phyloP scores from a whole-genome alignment of 1,140 invertebrate species.

The Drosophila littoralis region DNA sequence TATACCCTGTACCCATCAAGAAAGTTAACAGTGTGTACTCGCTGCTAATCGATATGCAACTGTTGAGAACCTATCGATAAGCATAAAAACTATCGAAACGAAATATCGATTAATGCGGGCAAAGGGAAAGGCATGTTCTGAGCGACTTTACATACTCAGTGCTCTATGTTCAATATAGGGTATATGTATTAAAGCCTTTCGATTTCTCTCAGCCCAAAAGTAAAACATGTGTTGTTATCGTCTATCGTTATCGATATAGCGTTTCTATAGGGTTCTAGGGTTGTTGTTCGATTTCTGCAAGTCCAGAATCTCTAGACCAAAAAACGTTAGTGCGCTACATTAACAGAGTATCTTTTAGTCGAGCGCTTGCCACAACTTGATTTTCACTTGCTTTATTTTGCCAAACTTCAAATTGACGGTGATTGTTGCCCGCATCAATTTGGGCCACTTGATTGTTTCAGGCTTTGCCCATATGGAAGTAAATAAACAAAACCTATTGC shows the following conservation, averaged over 20 bases:
- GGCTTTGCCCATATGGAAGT: constrained; percentile 37
- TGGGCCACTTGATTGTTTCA: constrained; percentile 30
- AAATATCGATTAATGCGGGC: too few species aligned
- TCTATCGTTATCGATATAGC: background rate
- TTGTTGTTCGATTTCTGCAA: too few species aligned
- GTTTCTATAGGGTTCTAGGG: too few species aligned
- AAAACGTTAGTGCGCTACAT: too few species aligned
- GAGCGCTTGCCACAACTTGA: background rate
- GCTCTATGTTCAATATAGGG: too few species aligned
- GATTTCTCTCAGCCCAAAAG: too few species aligned
- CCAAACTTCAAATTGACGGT: constrained; percentile 20
- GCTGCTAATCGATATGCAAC: background rate
- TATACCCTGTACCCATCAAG: constrained; percentile 16
- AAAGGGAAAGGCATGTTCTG: too few species aligned
- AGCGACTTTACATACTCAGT: too few species aligned
- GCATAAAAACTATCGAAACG: background rate
- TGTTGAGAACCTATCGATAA: background rate
- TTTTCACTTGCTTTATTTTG: constrained; percentile 15
- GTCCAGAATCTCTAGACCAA: too few species aligned
- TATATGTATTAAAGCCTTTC: too few species aligned
- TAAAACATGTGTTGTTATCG: background rate
- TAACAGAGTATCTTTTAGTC: constrained; percentile 6
- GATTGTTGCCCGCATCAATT: constrained; percentile 47
- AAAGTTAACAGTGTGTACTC: background rate
- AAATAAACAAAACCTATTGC: constrained; percentile 24